Conservation (phyloP, 2,888 invertebrate genomes). For the Tenthredo scrophulariae region DNA sequence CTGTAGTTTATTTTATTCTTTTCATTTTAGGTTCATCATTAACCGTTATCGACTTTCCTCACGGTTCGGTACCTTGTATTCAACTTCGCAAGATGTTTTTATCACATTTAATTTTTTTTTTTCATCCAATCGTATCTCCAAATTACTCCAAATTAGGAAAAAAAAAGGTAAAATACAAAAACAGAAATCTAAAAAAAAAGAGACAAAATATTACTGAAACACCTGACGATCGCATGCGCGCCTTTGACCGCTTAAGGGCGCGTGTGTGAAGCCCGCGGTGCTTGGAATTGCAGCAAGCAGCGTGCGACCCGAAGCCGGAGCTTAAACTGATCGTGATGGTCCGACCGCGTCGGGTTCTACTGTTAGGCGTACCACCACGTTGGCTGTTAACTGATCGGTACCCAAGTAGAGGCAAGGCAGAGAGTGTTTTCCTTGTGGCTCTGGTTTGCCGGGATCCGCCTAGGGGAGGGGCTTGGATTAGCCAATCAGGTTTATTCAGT, state of each 20-base stretch:
- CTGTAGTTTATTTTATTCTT: background rate
- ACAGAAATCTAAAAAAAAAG: background rate
- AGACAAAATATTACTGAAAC: background rate
- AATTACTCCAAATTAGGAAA: background rate
- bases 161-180: background rate
- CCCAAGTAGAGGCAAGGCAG: slow-evolving; percentile 8
- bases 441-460: slow-evolving; percentile 42
- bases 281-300: slow-evolving; percentile 54
- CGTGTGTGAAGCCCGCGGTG: slow-evolving; percentile 60
- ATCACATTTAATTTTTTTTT: background rate
- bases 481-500: slow-evolving; percentile 21
- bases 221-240: slow-evolving; percentile 44
- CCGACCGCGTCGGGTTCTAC: background rate
- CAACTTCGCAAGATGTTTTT: background rate
- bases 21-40: background rate
- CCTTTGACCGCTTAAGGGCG: slow-evolving; percentile 29
- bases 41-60: background rate
- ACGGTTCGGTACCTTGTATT: background rate
- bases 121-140: background rate
- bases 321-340: slow-evolving; percentile 68
- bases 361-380: slow-evolving; percentile 59
- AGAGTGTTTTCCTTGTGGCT: slow-evolving; percentile 30
- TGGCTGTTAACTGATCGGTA: slow-evolving; percentile 59
- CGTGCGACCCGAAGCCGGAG: slow-evolving; percentile 70
- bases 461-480: slow-evolving; percentile 26